phyloP scores from a whole-genome alignment of 2,113 vertebrate genomes.

The Asarcornis scutulata region DNA sequence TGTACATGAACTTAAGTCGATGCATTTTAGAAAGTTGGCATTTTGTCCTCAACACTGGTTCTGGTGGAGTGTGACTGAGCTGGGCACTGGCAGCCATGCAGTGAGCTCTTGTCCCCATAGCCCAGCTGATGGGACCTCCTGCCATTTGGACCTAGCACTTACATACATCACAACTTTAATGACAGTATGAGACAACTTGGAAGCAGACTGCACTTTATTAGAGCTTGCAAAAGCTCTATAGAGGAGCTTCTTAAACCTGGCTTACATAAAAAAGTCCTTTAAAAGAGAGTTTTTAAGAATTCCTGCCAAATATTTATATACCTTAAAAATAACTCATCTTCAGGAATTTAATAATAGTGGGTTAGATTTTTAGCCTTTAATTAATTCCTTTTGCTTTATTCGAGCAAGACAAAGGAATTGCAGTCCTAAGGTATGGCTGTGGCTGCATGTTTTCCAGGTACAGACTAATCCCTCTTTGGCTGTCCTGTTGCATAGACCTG shows the following conservation, averaged over 20 bases:
- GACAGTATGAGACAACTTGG: not conserved
- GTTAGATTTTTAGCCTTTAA: conserved; percentile 41
- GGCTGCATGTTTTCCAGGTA: not conserved
- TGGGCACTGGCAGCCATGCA: not conserved
- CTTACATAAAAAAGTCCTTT: not conserved
- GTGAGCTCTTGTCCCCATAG: not conserved
- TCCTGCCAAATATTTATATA: conserved; percentile 48
- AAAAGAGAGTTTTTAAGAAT: not conserved
- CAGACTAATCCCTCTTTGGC: not conserved
- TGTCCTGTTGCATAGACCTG: not conserved
- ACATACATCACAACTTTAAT: not conserved
- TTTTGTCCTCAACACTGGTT: not conserved
- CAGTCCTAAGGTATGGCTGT: not conserved
- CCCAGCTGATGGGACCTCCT: not conserved
- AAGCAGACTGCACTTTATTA: not conserved
- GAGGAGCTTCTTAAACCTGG: conserved; percentile 3
- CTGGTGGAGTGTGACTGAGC: not conserved
- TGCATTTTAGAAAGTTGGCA: not conserved
- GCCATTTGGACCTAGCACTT: not conserved
- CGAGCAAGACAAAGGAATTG: not conserved
- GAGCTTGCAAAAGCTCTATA: not conserved
- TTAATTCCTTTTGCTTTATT: conserved; percentile 40
- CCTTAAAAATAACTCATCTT: conserved; percentile 40
- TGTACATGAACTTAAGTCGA: not conserved
- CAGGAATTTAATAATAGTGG: conserved; percentile 57